Evolutionary conservation across 2,797 vertebrate genomes (phyloP), one percentile per base, ranked within the genome.

Genomic region (Oreonectes daqikongensis): DNA sequence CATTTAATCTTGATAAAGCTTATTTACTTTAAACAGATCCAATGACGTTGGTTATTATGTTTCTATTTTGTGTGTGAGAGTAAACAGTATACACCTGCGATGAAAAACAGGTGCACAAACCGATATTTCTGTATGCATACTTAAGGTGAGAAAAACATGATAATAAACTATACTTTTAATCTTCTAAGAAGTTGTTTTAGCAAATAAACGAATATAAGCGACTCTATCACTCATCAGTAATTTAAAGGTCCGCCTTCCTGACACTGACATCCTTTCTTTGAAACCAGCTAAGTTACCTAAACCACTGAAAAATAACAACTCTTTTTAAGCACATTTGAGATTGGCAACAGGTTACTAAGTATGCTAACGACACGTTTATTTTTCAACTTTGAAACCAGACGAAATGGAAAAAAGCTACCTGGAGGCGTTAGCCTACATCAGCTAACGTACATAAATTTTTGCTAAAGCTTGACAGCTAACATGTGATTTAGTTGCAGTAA

Each of bases 51-150:
- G 2, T 3, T 71, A 2, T 32, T 32, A 6, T 10, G 26, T 22
- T 46, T 35, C 17, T 1, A 72, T 1, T 72, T 72, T 12, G 46
- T n/a, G 15, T 63, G 44, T 50, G 28, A 48, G 35, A 38, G 42
- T 26, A 35, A 10, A 35, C 35, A 35, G 35, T 2, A 64, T 10
- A 26, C 20, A 73, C 71, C 20, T 42, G 48, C 9, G 11, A 20
- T 65, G 9, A 55, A 74, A 65, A 66, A 26, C 55, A 30, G 14
- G 55, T 59, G 18, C 18, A 75, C 48, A 24, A 30, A 50, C 53
- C 12, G 2, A 42, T 15, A 7, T 61, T 17, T 17, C 4, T 48
- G n/a, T 20, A 7, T n/a, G 7, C 57, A 60, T 32, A 60, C n/a
- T 17, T 1, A 4, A 35, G 2, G 30, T 61, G 1, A 22, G 26